phyloP scores from a whole-genome alignment of 2,797 vertebrate species.

The Remorina albescens region DNA sequence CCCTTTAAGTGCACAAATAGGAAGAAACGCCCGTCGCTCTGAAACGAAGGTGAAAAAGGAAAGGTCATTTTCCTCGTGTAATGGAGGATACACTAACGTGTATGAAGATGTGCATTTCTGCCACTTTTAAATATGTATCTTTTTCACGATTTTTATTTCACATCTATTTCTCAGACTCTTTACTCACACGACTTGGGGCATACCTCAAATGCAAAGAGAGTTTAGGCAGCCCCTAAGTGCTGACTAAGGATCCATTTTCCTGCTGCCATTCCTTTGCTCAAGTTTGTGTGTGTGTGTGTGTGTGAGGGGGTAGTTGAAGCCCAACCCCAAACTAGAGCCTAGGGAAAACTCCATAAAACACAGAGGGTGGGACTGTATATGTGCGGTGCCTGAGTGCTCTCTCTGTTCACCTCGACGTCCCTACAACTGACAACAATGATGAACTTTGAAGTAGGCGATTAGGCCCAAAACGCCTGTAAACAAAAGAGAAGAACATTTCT shows the following conservation, averaged over 20 bases:
- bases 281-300: slow-evolving; percentile 23
- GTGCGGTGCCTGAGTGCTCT: slow-evolving; percentile 50
- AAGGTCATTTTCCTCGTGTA: slow-evolving; percentile 23
- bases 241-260: slow-evolving; percentile 62
- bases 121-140: no score
- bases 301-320: slow-evolving; percentile 29
- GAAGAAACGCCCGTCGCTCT: slow-evolving; percentile 15
- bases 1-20: slow-evolving; percentile 47
- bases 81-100: background rate
- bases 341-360: slow-evolving; percentile 65
- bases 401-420: slow-evolving; percentile 52
- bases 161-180: background rate
- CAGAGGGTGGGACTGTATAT: slow-evolving; percentile 52
- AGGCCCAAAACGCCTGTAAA: slow-evolving; percentile 36
- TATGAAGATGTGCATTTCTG: slow-evolving; percentile 6
- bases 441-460: slow-evolving; percentile 21
- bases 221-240: slow-evolving; percentile 52
- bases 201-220: slow-evolving; percentile 23
- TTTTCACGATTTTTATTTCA: background rate
- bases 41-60: slow-evolving; percentile 11
- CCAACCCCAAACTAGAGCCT: slow-evolving; percentile 41
- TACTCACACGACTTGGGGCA: background rate
- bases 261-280: slow-evolving; percentile 37
- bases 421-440: slow-evolving; percentile 35
- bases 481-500: slow-evolving; percentile 44